phyloP scores from a whole-genome alignment of 1,140 invertebrate species.

The Rhyacophila brunnea region DNA sequence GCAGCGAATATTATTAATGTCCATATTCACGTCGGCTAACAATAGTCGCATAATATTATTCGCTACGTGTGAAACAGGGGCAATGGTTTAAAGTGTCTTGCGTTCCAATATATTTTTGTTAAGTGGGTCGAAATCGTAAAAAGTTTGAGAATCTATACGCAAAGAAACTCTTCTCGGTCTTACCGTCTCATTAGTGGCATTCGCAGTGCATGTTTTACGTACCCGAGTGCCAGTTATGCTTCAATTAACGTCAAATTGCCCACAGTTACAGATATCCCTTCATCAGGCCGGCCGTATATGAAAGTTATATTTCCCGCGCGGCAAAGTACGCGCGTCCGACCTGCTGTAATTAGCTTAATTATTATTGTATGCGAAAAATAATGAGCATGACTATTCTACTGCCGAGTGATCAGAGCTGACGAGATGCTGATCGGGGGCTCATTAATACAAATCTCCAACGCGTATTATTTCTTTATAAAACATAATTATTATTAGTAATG shows the following conservation, averaged over 20 bases:
- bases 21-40: no score
- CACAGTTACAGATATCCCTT: slow-evolving; percentile 31
- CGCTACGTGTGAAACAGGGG: no score
- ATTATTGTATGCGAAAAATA: slow-evolving; percentile 32
- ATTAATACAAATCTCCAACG: no score
- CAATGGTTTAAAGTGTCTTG: no score
- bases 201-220: slow-evolving; percentile 27
- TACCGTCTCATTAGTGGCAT: slow-evolving; percentile 23
- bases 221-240: slow-evolving; percentile 30
- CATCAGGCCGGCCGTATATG: slow-evolving; percentile 8
- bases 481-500: no score
- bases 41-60: no score
- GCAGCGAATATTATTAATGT: no score
- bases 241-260: slow-evolving; percentile 36
- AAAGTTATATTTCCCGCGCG: slow-evolving; percentile 13
- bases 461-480: background rate
- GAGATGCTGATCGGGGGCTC: slow-evolving; percentile 1
- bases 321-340: background rate
- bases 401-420: slow-evolving; percentile 15
- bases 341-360: slow-evolving; percentile 30
- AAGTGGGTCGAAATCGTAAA: no score
- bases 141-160: no score
- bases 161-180: slow-evolving; percentile 3
- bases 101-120: no score
- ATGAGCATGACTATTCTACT: slow-evolving; percentile 14